Conservation (phyloP, 2,888 invertebrate genomes). For the Drosophila subquinaria region DNA sequence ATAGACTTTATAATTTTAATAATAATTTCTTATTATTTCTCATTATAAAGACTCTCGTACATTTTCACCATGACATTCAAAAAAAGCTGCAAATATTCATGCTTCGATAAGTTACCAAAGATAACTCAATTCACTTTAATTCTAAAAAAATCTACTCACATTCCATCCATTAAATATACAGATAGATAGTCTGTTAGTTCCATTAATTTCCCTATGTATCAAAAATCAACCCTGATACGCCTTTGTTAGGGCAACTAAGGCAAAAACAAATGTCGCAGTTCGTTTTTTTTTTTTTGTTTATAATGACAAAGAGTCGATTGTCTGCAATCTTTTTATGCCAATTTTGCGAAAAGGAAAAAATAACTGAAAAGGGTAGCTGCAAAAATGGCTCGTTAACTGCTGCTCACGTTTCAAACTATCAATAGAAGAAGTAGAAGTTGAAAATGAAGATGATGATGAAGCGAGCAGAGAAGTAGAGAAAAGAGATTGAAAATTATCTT, state of each 20-base stretch:
- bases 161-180: background rate
- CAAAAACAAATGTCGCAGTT: slow-evolving; percentile 56
- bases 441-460: slow-evolving; percentile 1
- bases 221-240: background rate
- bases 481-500: slow-evolving; percentile 75
- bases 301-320: slow-evolving; percentile 71
- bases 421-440: slow-evolving; percentile 5
- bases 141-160: background rate
- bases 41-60: background rate
- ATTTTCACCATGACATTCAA: background rate
- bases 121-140: background rate
- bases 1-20: background rate
- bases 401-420: slow-evolving; percentile 67
- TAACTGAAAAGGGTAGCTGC: slow-evolving; percentile 66
- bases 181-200: background rate
- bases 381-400: slow-evolving; percentile 68
- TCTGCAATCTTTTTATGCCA: slow-evolving; percentile 71
- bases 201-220: background rate
- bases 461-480: background rate
- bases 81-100: background rate
- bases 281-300: slow-evolving; percentile 17
- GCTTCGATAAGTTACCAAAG: background rate
- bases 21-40: background rate
- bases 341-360: slow-evolving; percentile 51
- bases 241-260: slow-evolving; percentile 25